Evolutionary conservation across 2,888 invertebrate genomes (phyloP), one percentile per base, ranked within the genome.

Genomic region (Melinaea marsaeus): DNA sequence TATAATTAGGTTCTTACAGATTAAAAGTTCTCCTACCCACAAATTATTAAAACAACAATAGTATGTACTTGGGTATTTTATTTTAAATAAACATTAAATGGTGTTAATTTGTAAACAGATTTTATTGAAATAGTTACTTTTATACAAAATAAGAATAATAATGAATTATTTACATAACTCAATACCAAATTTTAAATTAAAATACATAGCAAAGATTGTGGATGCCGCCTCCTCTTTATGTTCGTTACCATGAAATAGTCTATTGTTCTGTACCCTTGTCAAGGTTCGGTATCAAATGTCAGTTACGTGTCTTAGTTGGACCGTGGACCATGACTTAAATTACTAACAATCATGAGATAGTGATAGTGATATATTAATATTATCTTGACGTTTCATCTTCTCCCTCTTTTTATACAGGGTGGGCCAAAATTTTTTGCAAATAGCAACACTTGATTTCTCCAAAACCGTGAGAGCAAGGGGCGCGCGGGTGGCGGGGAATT

Each of bases 231-330:
- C 42, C 2, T 32, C 51, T 32, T 51, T 51, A 32, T 51, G 32
- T 51, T 51, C 32, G 32, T 32, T 51, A 51, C 51, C 51, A 32
- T 51, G 32, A 51, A 4, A 51, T 51, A 7, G 51, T 7, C 51
- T 51, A 32, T 51, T 51, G 51, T 51, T 51, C 32, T 32, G 9
- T 51, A 51, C 51, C 51, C 51, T 51, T 11, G 51, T 51, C 32
- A 51, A 51, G 32, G 51, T 22, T 51, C 32, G 22, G 51, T 32
- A 51, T 51, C 22, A 32, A 51, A 51, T 51, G 51, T 32, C 51
- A 51, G 22, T 51, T 22, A 22, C 51, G n/a, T 13, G 48, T 4
- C n/a, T 48, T 48, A 48, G 22, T 4, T n/a, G 13, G 48, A 48
- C 48, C 32, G 32, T 32, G 7, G 32, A 32, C 32, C 51, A 22